Percentiles rank a stretch among this genome's conserved stretches.
These are phyloP conservation scores for Tadarida brasiliensis DNA, from an alignment of 2,797 vertebrate species.

Conservation along the genomic window DNA sequence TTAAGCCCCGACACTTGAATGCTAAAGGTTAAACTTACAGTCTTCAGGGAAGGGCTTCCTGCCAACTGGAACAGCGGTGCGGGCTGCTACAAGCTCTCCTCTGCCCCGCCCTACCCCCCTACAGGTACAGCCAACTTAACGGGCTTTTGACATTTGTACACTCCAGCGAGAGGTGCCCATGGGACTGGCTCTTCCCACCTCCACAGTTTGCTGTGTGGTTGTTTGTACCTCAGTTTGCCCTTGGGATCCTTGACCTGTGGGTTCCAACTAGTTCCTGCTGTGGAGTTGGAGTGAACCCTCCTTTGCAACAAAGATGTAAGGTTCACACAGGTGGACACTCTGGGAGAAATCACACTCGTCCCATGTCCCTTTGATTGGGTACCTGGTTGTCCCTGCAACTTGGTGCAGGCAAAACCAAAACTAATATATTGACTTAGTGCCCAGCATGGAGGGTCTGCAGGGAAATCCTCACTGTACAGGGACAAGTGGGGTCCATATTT, in stretches of 20 bases:
- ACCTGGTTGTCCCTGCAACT: background rate
- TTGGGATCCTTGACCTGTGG: background rate
- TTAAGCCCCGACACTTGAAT: slow-evolving; percentile 87
- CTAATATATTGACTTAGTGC: background rate
- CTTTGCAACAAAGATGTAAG: background rate
- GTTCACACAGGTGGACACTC: background rate
- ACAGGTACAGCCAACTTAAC: slow-evolving; percentile 66
- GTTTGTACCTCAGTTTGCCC: background rate
- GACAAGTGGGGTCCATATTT: background rate
- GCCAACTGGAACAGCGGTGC: slow-evolving; percentile 83
- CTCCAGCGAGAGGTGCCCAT: slow-evolving; percentile 36
- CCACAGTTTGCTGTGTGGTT: background rate
- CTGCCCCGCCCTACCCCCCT: slow-evolving; percentile 77
- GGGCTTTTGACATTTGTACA: slow-evolving; percentile 46
- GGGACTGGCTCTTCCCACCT: background rate
- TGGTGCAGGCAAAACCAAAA: background rate
- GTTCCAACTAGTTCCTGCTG: background rate
- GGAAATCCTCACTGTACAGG: background rate
- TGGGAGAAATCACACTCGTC: background rate
- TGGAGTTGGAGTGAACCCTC: background rate
- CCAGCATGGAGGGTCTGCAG: background rate
- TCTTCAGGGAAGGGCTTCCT: slow-evolving; percentile 86
- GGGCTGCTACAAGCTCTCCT: slow-evolving; percentile 77
- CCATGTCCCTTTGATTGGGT: background rate
- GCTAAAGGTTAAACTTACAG: slow-evolving; percentile 89